Evolutionary conservation across 2,888 invertebrate genomes (phyloP).

Genomic region (Bimastos eiseni): DNA sequence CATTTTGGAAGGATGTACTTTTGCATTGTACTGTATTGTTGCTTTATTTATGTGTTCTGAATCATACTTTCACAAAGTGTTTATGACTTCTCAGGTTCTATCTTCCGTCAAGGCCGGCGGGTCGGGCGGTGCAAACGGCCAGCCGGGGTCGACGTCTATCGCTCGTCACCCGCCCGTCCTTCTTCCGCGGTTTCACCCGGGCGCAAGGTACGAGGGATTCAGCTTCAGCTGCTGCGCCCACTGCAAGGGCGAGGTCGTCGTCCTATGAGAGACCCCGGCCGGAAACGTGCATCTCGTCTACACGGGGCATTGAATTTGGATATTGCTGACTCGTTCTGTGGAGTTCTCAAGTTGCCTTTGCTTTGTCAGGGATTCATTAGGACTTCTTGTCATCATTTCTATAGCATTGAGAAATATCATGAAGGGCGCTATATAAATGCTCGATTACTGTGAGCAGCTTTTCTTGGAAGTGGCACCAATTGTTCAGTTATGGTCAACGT

Average conservation of each 20-base stretch:
- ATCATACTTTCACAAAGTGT: not conserved
- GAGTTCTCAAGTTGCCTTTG: slow-evolving; percentile 47
- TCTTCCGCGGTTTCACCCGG: slow-evolving; percentile 54
- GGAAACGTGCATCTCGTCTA: not conserved
- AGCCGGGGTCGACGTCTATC: not conserved
- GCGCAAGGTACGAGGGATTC: slow-evolving; percentile 53
- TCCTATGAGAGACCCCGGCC: slow-evolving; percentile 43
- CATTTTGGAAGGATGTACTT: no score
- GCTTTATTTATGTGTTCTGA: not conserved
- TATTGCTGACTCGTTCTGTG: slow-evolving; percentile 44
- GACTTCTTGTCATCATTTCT: no score
- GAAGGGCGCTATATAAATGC: no score
- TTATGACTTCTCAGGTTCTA: not conserved
- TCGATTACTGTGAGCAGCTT: no score
- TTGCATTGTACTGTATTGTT: no score
- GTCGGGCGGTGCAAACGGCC: not conserved
- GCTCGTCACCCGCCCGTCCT: slow-evolving; percentile 1
- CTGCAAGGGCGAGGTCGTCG: slow-evolving; percentile 56
- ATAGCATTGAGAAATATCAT: no score
- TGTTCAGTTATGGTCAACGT: not conserved
- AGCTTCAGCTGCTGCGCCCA: slow-evolving; percentile 55
- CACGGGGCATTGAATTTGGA: slow-evolving; percentile 37
- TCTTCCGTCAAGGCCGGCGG: not conserved
- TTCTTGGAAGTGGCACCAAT: not conserved
- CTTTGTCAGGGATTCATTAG: not conserved